Conservation (phyloP, 2,113 vertebrate genomes). For the Tachysurus vachellii region DNA sequence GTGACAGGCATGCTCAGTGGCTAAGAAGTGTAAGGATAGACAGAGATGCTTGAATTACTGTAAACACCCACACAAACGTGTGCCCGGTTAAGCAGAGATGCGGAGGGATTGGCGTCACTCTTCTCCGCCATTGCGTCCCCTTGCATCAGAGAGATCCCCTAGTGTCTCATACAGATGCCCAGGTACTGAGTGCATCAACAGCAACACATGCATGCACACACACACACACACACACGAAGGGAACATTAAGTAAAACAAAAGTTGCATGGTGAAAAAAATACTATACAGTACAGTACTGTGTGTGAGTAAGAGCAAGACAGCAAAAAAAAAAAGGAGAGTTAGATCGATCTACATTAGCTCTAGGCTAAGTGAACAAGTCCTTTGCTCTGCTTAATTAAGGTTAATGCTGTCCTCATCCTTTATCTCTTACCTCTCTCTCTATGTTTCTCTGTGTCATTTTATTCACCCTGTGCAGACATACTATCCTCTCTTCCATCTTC, state of each 20-base stretch:
- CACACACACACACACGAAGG: constrained; percentile 28
- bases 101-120: constrained; percentile 67
- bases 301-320: constrained; percentile 13
- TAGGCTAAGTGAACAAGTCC: constrained; percentile 60
- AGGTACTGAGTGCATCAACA: constrained; percentile 59
- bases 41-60: constrained; percentile 19
- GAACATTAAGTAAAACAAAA: constrained; percentile 3
- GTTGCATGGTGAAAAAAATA: constrained; percentile 8
- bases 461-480: constrained; percentile 8
- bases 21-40: constrained; percentile 44
- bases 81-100: constrained; percentile 21
- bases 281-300: not conserved
- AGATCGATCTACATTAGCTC: constrained; percentile 60
- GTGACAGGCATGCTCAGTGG: constrained; percentile 55
- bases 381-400: constrained; percentile 61
- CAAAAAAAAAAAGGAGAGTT: constrained; percentile 54
- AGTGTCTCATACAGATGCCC: constrained; percentile 57
- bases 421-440: constrained; percentile 51
- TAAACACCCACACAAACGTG: constrained; percentile 59
- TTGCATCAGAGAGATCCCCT: constrained; percentile 78
- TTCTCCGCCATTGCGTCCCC: constrained; percentile 73
- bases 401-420: constrained; percentile 70
- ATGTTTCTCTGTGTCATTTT: constrained; percentile 43
- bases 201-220: constrained; percentile 40
- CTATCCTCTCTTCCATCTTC: not conserved